Evolutionary conservation across 1,140 invertebrate genomes (phyloP).

Genomic region (Pachypsylla venusta): DNA sequence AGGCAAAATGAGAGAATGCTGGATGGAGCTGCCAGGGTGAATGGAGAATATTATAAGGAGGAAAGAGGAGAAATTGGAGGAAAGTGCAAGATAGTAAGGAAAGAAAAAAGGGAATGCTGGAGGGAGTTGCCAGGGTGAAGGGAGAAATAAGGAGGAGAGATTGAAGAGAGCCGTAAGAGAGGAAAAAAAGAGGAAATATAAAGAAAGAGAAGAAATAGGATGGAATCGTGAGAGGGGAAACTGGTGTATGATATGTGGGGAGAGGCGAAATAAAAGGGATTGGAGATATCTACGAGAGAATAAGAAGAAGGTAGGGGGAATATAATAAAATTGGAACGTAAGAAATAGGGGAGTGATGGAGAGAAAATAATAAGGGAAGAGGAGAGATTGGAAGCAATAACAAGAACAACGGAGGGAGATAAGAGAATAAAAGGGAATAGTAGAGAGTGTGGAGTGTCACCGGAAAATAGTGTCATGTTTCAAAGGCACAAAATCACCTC

Average conservation of each 20-base stretch:
- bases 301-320: no score
- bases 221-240: no score
- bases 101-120: neutral
- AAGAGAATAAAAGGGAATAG: neutral
- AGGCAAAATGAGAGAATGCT: neutral
- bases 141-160: neutral
- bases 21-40: neutral
- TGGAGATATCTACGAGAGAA: no score
- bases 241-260: no score
- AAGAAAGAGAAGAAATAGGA: no score
- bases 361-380: neutral
- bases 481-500: no score
- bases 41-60: neutral
- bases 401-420: neutral
- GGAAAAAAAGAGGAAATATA: no score
- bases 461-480: no score
- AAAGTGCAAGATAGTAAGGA: neutral
- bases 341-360: neutral
- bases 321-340: no score
- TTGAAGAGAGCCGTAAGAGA: neutral
- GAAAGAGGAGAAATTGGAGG: neutral
- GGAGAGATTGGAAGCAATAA: neutral
- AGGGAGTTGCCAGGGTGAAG: neutral
- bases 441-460: no score
- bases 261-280: no score